Evolutionary conservation across 2,797 vertebrate species (phyloP), one percentile per base, ranked within the genome.

Genomic region (Leptatherina wallacei): DNA sequence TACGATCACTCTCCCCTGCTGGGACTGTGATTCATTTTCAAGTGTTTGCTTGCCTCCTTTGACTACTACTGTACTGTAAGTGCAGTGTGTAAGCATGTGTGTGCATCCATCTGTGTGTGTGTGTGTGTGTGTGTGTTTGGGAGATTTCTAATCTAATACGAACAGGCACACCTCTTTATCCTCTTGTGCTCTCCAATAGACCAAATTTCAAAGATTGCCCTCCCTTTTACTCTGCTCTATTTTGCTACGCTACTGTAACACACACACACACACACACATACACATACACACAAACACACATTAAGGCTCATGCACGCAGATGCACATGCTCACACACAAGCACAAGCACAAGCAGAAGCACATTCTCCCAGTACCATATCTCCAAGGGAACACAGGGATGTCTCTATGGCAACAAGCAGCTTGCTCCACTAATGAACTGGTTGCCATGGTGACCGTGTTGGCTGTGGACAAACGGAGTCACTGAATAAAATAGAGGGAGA

Each of bases 391-490:
- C 91, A 91, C 92, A 85, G 85, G 77, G 71, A 91, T 88, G 91
- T 95, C 91, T 91, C 95, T 85, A 94, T 94, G 92, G 93, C 90
- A 95, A 95, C 94, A 92, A 92, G 93, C 91, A 89, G 93, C 93
- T 94, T 94, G 91, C 93, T 93, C 92, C 69, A 71, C 88, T 94
- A 94, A 94, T 95, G 94, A 94, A 92, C 86, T 47, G 93, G 94
- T 95, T 94, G 88, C 89, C 85, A 24, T 90, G 89, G 91, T 10
- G 82, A 95, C 89, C 18, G 72, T 88, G 88, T 91, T 91, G 93
- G 91, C 93, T 95, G 94, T 95, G 91, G 65, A 59, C 67, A 77
- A 84, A 87, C 38, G 71, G 84, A 90, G 80, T 91, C 30, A 68
- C 71, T 82, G 86, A 92, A 89, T 80, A 84, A 88, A 88, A 85